Evolutionary conservation across 1,140 invertebrate species (phyloP).

Genomic region (Paralvinella palmiformis): DNA sequence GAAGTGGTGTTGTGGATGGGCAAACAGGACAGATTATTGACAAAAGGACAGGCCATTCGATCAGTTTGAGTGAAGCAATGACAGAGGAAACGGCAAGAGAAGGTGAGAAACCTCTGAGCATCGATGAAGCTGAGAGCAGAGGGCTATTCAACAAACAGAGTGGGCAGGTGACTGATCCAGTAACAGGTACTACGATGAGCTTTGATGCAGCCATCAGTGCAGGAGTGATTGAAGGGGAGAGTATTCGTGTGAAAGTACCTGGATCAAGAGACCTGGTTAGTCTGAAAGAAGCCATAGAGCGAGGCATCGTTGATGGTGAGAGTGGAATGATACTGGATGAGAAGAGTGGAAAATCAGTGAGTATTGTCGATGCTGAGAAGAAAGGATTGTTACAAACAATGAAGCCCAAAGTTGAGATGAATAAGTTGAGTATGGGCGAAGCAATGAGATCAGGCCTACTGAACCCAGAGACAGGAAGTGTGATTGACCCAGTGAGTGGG

Average conservation of each 20-base stretch:
- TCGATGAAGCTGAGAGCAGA: slow-evolving; percentile 8
- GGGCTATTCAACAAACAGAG: slow-evolving; percentile 30
- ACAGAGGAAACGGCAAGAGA: slow-evolving; percentile 56
- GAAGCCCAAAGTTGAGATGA: no score
- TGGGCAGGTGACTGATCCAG: slow-evolving; percentile 2
- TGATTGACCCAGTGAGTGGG: slow-evolving; percentile 16
- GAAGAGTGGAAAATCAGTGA: slow-evolving; percentile 61
- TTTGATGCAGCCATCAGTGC: slow-evolving; percentile 70
- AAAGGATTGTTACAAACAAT: slow-evolving; percentile 70
- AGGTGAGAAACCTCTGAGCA: slow-evolving; percentile 51
- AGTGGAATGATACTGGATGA: slow-evolving; percentile 49
- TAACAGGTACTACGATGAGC: slow-evolving; percentile 34
- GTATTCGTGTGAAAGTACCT: slow-evolving; percentile 58
- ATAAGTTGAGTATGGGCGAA: slow-evolving; percentile 26
- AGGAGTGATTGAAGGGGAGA: slow-evolving; percentile 64
- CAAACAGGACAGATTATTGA: slow-evolving; percentile 78
- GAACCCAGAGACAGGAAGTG: slow-evolving; percentile 10
- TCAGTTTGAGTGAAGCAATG: slow-evolving; percentile 69
- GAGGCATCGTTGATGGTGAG: not conserved
- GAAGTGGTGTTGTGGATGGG: slow-evolving; percentile 72
- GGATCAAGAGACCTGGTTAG: slow-evolving; percentile 61
- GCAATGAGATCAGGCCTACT: slow-evolving; percentile 24
- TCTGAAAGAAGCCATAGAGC: slow-evolving; percentile 11
- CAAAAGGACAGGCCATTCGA: slow-evolving; percentile 64
- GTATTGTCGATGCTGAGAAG: slow-evolving; percentile 48